A percentile compares a stretch with the other conserved stretches of the same genome.
phyloP scores from a whole-genome alignment of 2,797 vertebrate species.

The Basileuterus tristriatus region DNA sequence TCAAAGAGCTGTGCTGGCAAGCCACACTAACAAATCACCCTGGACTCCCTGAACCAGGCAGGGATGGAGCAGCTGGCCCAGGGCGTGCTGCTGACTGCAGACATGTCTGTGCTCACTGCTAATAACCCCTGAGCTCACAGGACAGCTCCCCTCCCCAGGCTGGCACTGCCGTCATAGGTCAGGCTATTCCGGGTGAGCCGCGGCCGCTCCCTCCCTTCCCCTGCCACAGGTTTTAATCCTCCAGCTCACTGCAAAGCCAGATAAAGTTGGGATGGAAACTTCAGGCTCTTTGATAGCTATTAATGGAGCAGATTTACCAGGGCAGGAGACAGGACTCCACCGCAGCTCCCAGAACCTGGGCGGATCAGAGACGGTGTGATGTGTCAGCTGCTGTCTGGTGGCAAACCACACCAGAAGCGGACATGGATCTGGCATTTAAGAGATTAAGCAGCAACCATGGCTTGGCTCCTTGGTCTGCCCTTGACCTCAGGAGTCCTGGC shows the following conservation, averaged over 20 bases:
- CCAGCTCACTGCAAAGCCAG: slow-evolving; percentile 59
- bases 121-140: slow-evolving; percentile 32
- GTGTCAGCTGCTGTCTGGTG: slow-evolving; percentile 33
- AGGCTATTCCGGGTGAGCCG: slow-evolving; percentile 54
- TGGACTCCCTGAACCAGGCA: neutral
- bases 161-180: slow-evolving; percentile 44
- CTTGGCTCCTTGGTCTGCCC: slow-evolving; percentile 1
- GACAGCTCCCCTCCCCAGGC: slow-evolving; percentile 27
- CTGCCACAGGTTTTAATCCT: slow-evolving; percentile 17
- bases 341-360: neutral
- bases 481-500: neutral
- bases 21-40: neutral
- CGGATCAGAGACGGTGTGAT: neutral
- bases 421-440: slow-evolving; percentile 14
- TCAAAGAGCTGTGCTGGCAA: neutral
- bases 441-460: neutral
- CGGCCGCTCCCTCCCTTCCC: neutral
- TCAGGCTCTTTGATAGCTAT: slow-evolving; percentile 64
- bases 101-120: neutral
- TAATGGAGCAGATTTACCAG: slow-evolving; percentile 62
- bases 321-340: neutral
- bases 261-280: slow-evolving; percentile 60
- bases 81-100: slow-evolving; percentile 2
- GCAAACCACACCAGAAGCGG: neutral
- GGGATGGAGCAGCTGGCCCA: neutral